Percentiles rank a stretch among this genome's conserved stretches.
Conservation (phyloP, 2,113 vertebrate species). For the Opisthocomus hoazin region DNA sequence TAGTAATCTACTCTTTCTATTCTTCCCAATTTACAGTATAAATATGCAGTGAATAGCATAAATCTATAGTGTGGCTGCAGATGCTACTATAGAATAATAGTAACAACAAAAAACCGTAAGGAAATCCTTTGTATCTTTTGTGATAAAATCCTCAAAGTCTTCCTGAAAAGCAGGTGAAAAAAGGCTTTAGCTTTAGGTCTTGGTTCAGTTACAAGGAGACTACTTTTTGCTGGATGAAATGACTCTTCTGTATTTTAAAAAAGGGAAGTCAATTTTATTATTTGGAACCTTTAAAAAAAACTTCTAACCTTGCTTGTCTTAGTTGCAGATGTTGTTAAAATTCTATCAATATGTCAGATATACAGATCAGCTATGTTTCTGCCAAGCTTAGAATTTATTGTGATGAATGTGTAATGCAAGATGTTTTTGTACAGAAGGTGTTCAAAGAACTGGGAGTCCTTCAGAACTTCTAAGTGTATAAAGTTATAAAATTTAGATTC, state of each 20-base stretch:
- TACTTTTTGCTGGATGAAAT: neutral
- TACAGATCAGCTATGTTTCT: neutral
- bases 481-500: neutral
- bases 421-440: neutral
- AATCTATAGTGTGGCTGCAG: neutral
- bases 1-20: neutral
- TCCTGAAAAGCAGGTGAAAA: slow-evolving; percentile 60
- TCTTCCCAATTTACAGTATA: neutral
- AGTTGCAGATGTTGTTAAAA: neutral
- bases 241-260: neutral
- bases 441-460: neutral
- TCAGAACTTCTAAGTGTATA: neutral
- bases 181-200: slow-evolving; percentile 46
- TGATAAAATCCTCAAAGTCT: slow-evolving; percentile 59
- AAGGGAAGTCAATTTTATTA: neutral
- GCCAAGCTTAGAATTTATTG: neutral
- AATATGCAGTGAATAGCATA: neutral
- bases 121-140: slow-evolving; percentile 2
- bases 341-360: neutral
- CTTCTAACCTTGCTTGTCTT: neutral
- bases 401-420: neutral
- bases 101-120: neutral
- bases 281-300: neutral
- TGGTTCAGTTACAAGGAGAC: neutral
- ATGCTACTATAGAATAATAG: neutral